Conservation (phyloP, 1,140 invertebrate genomes). For the Drusus annulatus region DNA sequence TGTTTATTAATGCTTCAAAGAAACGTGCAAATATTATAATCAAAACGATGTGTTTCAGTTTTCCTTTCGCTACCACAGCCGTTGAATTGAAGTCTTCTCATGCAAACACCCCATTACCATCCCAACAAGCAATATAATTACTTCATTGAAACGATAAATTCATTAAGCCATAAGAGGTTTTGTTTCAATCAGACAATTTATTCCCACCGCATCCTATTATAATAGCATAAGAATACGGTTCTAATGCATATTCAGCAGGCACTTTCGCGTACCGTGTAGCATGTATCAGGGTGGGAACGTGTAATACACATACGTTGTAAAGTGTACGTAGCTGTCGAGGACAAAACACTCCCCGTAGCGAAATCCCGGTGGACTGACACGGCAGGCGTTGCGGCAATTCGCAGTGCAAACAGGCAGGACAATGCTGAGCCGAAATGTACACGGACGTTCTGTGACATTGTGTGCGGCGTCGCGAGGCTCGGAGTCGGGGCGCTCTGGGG, state of each 20-base stretch:
- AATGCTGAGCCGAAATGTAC: conserved; percentile 35
- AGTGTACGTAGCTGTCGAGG: background rate
- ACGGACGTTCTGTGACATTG: conserved; percentile 5
- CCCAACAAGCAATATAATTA: no score
- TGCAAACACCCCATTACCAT: background rate
- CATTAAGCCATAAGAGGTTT: no score
- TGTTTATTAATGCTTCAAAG: no score
- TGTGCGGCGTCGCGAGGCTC: no score
- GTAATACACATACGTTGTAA: no score
- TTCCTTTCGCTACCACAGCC: no score
- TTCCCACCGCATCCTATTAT: no score
- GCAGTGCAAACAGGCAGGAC: conserved; percentile 33
- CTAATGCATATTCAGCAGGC: background rate
- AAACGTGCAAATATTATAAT: no score
- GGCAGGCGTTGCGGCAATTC: conserved; percentile 23
- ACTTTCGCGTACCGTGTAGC: background rate
- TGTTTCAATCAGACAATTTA: no score
- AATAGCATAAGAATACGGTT: background rate
- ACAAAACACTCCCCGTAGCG: conserved; percentile 23
- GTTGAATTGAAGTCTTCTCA: background rate
- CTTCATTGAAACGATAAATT: no score
- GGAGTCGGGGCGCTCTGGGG: no score
- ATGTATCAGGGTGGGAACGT: background rate
- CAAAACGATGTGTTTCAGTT: no score
- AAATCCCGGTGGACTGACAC: conserved; percentile 34